Percentiles rank a stretch among this genome's conserved stretches.
phyloP scores from a whole-genome alignment of 1,140 invertebrate species.

The Diploscapter pachys region DNA sequence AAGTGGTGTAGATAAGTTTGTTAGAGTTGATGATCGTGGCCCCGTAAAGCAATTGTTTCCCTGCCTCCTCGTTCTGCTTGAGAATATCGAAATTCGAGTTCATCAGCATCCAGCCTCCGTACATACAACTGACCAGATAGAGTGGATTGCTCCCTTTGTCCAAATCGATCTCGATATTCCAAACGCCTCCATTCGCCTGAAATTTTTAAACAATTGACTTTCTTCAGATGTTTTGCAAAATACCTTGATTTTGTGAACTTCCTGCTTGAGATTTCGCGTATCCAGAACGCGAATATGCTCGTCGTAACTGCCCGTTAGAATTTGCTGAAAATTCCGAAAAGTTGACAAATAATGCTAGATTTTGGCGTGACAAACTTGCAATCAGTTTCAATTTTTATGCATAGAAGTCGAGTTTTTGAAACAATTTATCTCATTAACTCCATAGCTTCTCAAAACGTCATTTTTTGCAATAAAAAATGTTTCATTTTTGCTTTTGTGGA shows the following conservation, averaged over 20 bases:
- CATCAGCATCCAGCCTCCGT: slow-evolving; percentile 35
- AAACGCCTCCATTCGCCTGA: slow-evolving; percentile 31
- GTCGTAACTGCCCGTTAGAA: slow-evolving; percentile 28
- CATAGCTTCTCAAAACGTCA: not conserved
- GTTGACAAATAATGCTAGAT: not conserved
- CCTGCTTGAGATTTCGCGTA: slow-evolving; percentile 3
- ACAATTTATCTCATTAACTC: not conserved
- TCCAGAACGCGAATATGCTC: slow-evolving; percentile 25
- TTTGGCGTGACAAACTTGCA: too few species aligned
- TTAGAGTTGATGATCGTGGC: slow-evolving; percentile 19
- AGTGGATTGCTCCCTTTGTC: not conserved
- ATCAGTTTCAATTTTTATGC: slow-evolving; percentile 6
- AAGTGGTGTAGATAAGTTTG: slow-evolving; percentile 29
- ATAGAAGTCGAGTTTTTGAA: not conserved
- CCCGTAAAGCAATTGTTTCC: slow-evolving; percentile 35
- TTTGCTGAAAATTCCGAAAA: not conserved
- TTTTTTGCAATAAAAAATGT: not conserved
- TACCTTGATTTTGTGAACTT: slow-evolving; percentile 26
- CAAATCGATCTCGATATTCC: slow-evolving; percentile 22
- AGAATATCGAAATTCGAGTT: slow-evolving; percentile 13
- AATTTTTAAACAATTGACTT: slow-evolving; percentile 16
- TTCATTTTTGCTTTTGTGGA: not conserved
- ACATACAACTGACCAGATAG: slow-evolving; percentile 32
- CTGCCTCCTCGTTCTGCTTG: slow-evolving; percentile 20
- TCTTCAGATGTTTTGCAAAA: not conserved